phyloP scores from a whole-genome alignment of 2,797 vertebrate genomes.

The Etheostoma perlongum region DNA sequence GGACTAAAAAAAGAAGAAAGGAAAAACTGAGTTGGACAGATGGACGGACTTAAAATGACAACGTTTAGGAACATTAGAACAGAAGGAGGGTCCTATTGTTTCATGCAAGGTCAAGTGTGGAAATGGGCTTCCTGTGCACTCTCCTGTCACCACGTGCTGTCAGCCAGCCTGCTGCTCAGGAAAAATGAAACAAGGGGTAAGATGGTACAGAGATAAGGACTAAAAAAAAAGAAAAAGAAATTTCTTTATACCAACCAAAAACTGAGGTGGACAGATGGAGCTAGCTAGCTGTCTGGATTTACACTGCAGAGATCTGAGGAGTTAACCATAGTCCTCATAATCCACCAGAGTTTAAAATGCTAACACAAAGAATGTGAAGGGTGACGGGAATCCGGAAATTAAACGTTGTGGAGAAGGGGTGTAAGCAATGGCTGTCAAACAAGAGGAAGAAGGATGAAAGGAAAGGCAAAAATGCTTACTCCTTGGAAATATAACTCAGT shows the following conservation, averaged over 20 bases:
- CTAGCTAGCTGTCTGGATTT: too few species aligned
- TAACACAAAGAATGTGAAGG: too few species aligned
- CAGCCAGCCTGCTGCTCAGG: conserved; percentile 48
- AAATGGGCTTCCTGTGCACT: conserved; percentile 43
- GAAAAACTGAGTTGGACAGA: background rate
- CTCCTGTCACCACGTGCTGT: conserved; percentile 35
- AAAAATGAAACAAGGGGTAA: conserved; percentile 40
- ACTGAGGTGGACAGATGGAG: too few species aligned
- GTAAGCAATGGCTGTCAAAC: conserved; percentile 22
- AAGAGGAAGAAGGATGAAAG: background rate
- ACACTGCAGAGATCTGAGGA: too few species aligned
- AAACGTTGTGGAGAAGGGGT: background rate
- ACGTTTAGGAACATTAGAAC: background rate
- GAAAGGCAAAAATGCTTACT: background rate
- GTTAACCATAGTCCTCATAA: too few species aligned
- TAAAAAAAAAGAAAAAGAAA: too few species aligned
- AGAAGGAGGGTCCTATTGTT: conserved; percentile 9
- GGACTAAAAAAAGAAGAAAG: background rate
- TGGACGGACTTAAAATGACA: background rate
- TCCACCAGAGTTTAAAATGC: too few species aligned
- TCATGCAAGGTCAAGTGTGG: conserved; percentile 73
- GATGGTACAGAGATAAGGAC: too few species aligned
- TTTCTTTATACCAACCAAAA: too few species aligned
- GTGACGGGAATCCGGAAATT: too few species aligned
- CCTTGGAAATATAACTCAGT: background rate